These are phyloP conservation scores for Coenonympha arcania DNA, from an alignment of 2,888 invertebrate species.

Conservation along the genomic window DNA sequence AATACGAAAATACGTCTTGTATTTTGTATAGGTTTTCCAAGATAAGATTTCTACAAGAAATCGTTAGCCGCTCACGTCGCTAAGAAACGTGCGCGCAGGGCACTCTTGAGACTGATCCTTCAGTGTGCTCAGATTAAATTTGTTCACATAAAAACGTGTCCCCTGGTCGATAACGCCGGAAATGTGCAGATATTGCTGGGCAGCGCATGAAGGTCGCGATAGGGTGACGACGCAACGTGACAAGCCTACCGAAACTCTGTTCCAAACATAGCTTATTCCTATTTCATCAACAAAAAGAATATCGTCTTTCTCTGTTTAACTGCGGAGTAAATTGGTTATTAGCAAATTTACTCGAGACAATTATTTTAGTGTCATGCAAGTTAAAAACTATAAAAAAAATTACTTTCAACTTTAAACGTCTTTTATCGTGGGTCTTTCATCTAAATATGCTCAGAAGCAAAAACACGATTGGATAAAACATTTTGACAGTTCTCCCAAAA, in stretches of 20 bases:
- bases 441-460: too few relatives aligned
- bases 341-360: too few relatives aligned
- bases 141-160: constrained; percentile 68
- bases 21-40: too few relatives aligned
- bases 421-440: too few relatives aligned
- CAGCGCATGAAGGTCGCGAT: constrained; percentile 62
- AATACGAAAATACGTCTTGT: too few relatives aligned
- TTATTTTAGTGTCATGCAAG: too few relatives aligned
- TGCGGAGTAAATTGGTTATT: too few relatives aligned
- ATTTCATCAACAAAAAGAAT: constrained; percentile 11
- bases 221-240: constrained; percentile 61
- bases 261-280: constrained; percentile 37
- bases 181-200: constrained; percentile 68
- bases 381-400: too few relatives aligned
- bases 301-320: neutral
- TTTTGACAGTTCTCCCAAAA: too few relatives aligned
- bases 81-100: constrained; percentile 55
- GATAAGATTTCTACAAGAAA: constrained; percentile 58
- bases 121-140: constrained; percentile 69
- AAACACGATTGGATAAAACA: too few relatives aligned
- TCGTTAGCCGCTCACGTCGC: constrained; percentile 60
- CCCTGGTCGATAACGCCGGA: constrained; percentile 62
- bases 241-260: constrained; percentile 48
- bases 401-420: too few relatives aligned
- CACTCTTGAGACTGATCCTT: constrained; percentile 68